Evolutionary conservation across 2,888 invertebrate genomes (phyloP).

Genomic region (Perizoma affinitatum): DNA sequence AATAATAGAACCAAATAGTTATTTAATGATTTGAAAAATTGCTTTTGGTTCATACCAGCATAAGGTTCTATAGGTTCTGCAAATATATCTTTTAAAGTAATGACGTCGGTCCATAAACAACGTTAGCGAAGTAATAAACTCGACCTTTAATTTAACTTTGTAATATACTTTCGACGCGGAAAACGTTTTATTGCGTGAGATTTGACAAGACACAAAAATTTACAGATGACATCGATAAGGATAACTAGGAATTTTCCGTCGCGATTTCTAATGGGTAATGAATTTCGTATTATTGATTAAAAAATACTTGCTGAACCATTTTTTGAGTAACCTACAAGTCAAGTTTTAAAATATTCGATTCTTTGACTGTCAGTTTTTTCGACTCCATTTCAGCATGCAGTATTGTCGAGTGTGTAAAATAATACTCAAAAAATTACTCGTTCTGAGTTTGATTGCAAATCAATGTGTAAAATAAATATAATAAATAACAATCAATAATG

Average conservation of each 20-base stretch:
- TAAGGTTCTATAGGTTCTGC: not conserved
- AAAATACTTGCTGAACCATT: too few relatives aligned
- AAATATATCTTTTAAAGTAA: constrained; percentile 11
- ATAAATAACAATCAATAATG: too few relatives aligned
- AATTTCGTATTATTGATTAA: too few relatives aligned
- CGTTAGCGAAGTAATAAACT: constrained; percentile 50
- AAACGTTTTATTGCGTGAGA: constrained; percentile 48
- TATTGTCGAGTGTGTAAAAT: too few relatives aligned
- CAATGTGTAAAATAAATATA: too few relatives aligned
- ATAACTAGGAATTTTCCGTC: not conserved
- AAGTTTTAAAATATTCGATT: too few relatives aligned
- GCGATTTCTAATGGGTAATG: constrained; percentile 3
- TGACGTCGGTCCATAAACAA: constrained; percentile 43
- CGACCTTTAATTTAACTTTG: constrained; percentile 61
- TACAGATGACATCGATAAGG: not conserved
- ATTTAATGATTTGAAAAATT: not conserved
- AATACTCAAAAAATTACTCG: too few relatives aligned
- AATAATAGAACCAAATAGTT: not conserved
- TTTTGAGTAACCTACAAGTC: too few relatives aligned
- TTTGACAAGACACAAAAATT: constrained; percentile 43
- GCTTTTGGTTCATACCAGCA: constrained; percentile 17
- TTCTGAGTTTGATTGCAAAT: too few relatives aligned
- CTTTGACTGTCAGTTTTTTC: too few relatives aligned
- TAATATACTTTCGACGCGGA: constrained; percentile 55
- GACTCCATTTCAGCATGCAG: too few relatives aligned